phyloP scores from a whole-genome alignment of 2,113 vertebrate species.

The Acrocephalus kingi region DNA sequence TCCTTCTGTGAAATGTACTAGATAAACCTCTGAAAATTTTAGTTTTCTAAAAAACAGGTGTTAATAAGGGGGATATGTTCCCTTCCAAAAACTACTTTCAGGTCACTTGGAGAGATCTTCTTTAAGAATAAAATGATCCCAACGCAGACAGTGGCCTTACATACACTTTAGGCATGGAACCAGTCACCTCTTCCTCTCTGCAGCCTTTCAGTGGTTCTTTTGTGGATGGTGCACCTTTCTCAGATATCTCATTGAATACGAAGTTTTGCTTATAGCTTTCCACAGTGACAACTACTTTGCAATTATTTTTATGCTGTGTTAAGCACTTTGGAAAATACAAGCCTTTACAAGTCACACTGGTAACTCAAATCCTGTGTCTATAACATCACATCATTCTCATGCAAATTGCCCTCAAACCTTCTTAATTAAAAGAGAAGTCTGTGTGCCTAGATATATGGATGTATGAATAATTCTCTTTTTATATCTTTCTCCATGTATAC shows the following conservation, averaged over 20 bases:
- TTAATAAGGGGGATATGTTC: not conserved
- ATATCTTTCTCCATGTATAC: not conserved
- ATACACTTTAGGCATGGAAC: not conserved
- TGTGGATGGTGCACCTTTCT: not conserved
- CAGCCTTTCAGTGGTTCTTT: not conserved
- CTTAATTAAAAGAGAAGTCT: not conserved
- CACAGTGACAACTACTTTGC: not conserved
- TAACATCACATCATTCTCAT: not conserved
- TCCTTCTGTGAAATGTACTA: not conserved
- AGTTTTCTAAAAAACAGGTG: not conserved
- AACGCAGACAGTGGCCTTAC: not conserved
- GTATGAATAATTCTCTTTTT: not conserved
- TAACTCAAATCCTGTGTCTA: not conserved
- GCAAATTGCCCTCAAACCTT: not conserved
- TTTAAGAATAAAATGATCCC: not conserved
- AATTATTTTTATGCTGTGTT: not conserved
- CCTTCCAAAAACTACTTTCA: not conserved
- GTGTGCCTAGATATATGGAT: not conserved
- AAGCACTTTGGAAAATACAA: not conserved
- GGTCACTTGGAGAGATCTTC: not conserved
- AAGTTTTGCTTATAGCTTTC: not conserved
- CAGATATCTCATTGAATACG: accelerated
- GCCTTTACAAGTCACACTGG: not conserved
- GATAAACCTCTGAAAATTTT: not conserved
- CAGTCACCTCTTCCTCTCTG: not conserved